These are phyloP conservation scores for Epinephelus lanceolatus DNA, from an alignment of 2,113 vertebrate genomes.

Conservation along the genomic window DNA sequence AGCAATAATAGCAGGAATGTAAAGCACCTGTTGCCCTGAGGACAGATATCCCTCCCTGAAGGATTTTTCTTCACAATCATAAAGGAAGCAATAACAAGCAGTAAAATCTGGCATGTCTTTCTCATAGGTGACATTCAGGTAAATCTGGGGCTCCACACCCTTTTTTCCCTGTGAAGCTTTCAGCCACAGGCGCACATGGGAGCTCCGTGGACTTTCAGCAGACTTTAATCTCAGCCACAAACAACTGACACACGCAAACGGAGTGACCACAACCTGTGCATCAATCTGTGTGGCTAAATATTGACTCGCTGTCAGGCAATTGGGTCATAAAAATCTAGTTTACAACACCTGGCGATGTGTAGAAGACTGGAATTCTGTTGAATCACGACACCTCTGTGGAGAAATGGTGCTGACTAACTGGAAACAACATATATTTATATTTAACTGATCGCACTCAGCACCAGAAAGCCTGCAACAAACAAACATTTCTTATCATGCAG, in stretches of 20 bases:
- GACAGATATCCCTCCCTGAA: constrained; percentile 36
- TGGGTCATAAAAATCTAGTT: constrained; percentile 42
- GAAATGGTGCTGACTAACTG: background rate
- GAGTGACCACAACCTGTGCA: background rate
- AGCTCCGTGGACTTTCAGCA: constrained; percentile 24
- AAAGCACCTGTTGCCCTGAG: constrained; percentile 62
- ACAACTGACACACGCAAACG: constrained; percentile 23
- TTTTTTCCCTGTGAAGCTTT: constrained; percentile 13
- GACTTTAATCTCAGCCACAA: constrained; percentile 50
- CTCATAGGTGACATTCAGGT: constrained; percentile 13
- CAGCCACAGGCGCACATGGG: constrained; percentile 1
- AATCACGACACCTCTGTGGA: background rate
- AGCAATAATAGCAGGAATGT: constrained; percentile 60
- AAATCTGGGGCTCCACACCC: constrained; percentile 29
- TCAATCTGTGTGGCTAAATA: constrained; percentile 54
- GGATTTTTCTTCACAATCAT: constrained; percentile 45
- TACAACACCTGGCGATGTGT: background rate
- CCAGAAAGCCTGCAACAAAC: background rate
- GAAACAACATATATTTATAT: constrained; percentile 1
- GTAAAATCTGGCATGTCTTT: constrained; percentile 42
- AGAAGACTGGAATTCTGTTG: background rate
- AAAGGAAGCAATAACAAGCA: constrained; percentile 54
- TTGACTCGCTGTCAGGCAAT: constrained; percentile 66
- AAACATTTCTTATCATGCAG: background rate
- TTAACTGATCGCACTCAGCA: background rate